These are phyloP conservation scores for Bombyx mori DNA, from an alignment of 1,140 invertebrate species.

Conservation along the genomic window DNA sequence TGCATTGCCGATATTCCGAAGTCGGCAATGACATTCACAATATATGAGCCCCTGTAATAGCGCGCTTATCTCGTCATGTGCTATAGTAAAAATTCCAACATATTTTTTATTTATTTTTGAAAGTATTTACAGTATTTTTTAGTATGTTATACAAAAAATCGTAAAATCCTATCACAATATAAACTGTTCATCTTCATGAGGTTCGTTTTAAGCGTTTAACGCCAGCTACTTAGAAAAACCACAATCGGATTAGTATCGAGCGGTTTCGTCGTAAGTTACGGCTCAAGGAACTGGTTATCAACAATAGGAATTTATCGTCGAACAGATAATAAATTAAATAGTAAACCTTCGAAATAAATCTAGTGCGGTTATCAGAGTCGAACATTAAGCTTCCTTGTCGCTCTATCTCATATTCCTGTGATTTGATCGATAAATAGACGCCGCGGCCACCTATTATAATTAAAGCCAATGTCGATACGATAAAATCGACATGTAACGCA, in stretches of 20 bases:
- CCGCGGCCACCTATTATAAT: conserved; percentile 43
- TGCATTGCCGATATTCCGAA: too few relatives aligned
- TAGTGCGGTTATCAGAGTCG: conserved; percentile 17
- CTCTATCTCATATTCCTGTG: conserved; percentile 32
- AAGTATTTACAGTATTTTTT: too few relatives aligned
- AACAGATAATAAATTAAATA: conserved; percentile 18
- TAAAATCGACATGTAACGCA: conserved; percentile 46
- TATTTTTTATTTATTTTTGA: too few relatives aligned
- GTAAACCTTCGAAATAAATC: conserved; percentile 20
- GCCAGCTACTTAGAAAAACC: neutral
- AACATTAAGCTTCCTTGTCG: conserved; percentile 37
- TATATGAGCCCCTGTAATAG: too few relatives aligned
- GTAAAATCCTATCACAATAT: too few relatives aligned
- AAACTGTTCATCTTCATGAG: too few relatives aligned
- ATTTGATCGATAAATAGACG: conserved; percentile 30
- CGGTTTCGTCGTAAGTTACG: conserved; percentile 5
- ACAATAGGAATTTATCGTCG: conserved; percentile 16
- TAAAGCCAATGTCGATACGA: conserved; percentile 34
- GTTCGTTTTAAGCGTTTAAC: neutral
- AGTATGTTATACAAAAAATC: too few relatives aligned
- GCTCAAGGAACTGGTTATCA: conserved; percentile 5
- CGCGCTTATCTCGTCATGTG: too few relatives aligned
- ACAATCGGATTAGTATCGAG: conserved; percentile 1
- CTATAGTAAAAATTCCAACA: too few relatives aligned
- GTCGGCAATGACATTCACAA: too few relatives aligned